Conservation (phyloP, 2,888 invertebrate species). For the Schrankia costaestrigalis region DNA sequence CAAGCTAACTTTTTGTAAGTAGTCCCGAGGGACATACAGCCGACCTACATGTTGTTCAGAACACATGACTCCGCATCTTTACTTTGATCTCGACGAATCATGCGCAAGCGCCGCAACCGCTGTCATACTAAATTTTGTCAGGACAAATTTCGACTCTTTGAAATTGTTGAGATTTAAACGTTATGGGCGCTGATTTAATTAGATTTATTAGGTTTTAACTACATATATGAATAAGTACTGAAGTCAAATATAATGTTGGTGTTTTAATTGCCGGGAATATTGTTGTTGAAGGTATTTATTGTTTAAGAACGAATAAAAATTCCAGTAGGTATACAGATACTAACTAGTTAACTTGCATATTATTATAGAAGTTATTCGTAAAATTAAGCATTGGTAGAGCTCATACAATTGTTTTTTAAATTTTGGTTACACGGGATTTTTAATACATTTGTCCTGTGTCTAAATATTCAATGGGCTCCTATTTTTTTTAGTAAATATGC, state of each 20-base stretch:
- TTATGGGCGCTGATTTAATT: constrained; percentile 54
- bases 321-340: no score
- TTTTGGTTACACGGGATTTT: no score
- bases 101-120: constrained; percentile 35
- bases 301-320: neutral
- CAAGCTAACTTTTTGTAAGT: constrained; percentile 58
- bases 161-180: constrained; percentile 58
- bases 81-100: constrained; percentile 54
- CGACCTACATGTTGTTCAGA: constrained; percentile 62
- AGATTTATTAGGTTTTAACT: constrained; percentile 61
- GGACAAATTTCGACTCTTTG: constrained; percentile 75
- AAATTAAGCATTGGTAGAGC: no score
- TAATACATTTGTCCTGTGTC: no score
- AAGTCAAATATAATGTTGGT: constrained; percentile 34
- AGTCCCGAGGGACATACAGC: constrained; percentile 58
- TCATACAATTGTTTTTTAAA: no score
- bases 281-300: constrained; percentile 16
- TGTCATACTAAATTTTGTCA: constrained; percentile 71
- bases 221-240: constrained; percentile 41
- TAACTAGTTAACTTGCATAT: no score
- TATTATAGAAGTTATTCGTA: no score
- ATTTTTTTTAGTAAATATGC: no score
- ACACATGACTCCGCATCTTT: constrained; percentile 48
- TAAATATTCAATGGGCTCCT: no score
- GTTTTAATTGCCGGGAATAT: constrained; percentile 40